A percentile compares a stretch with the other conserved stretches of the same genome.
These are phyloP conservation scores for Campaea margaritaria DNA, from an alignment of 2,888 invertebrate genomes.

Conservation along the genomic window DNA sequence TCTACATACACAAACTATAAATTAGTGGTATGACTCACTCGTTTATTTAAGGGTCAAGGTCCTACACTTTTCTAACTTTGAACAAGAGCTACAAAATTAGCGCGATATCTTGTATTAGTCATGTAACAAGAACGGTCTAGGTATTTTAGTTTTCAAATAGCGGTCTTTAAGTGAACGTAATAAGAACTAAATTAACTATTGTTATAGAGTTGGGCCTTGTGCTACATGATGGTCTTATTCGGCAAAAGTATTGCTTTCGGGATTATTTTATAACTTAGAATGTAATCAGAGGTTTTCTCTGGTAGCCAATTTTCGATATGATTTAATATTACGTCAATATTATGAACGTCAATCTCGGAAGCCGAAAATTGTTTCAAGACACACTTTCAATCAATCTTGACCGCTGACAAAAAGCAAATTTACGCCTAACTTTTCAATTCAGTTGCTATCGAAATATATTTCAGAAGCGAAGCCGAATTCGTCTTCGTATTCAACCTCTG, in stretches of 20 bases:
- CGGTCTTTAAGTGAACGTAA: conserved; percentile 9
- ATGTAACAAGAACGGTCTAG: conserved; percentile 53
- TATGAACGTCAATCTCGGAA: no score
- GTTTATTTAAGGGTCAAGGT: conserved; percentile 48
- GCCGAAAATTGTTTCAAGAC: no score
- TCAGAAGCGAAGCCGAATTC: conserved; percentile 24
- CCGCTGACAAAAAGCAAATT: neutral
- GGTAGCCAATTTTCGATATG: no score
- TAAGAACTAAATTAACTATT: conserved; percentile 15
- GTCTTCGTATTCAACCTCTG: conserved; percentile 20
- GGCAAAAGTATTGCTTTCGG: neutral
- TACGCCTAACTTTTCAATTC: neutral
- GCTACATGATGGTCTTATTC: neutral
- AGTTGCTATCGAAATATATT: neutral
- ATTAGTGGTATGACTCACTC: conserved; percentile 36
- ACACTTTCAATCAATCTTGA: no score
- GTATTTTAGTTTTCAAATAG: conserved; percentile 30
- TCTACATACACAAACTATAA: conserved; percentile 15
- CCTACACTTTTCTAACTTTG: conserved; percentile 34
- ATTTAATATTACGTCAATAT: no score
- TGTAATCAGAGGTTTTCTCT: no score
- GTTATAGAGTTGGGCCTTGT: conserved; percentile 11
- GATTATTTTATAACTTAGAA: no score
- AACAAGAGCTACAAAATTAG: conserved; percentile 52
- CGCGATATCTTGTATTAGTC: conserved; percentile 65